Conservation (phyloP, 2,797 vertebrate genomes). For the Acipenser transmontanus region DNA sequence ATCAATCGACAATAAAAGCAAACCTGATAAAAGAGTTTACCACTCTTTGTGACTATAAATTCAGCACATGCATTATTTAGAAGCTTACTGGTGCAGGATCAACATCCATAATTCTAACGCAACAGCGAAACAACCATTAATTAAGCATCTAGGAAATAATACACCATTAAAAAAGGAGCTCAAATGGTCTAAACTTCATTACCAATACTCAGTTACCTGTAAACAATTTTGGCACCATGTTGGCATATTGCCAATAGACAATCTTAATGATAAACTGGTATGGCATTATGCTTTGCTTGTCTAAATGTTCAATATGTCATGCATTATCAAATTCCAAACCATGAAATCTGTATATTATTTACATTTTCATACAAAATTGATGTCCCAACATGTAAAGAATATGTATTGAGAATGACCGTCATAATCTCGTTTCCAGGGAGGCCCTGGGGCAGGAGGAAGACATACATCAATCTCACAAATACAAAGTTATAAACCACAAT, state of each 20-base stretch:
- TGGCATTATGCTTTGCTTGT: no score
- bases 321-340: no score
- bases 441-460: not conserved
- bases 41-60: conserved; percentile 12
- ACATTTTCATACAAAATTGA: no score
- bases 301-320: no score
- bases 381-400: no score
- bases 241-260: no score
- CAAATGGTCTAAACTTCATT: no score
- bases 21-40: conserved; percentile 9
- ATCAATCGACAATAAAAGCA: conserved; percentile 13
- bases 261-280: no score
- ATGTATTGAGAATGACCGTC: no score
- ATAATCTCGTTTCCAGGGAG: not conserved
- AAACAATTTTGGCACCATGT: no score
- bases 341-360: no score
- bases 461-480: not conserved
- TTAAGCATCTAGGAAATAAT: not conserved
- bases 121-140: conserved; percentile 3
- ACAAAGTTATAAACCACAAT: not conserved
- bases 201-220: no score
- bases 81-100: not conserved
- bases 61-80: conserved; percentile 13
- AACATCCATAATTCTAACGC: not conserved
- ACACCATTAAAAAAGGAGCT: not conserved